Percentiles rank a stretch among this genome's conserved stretches.
Evolutionary conservation across 1,140 invertebrate genomes (phyloP).

Genomic region (Eupristina koningsbergeri): DNA sequence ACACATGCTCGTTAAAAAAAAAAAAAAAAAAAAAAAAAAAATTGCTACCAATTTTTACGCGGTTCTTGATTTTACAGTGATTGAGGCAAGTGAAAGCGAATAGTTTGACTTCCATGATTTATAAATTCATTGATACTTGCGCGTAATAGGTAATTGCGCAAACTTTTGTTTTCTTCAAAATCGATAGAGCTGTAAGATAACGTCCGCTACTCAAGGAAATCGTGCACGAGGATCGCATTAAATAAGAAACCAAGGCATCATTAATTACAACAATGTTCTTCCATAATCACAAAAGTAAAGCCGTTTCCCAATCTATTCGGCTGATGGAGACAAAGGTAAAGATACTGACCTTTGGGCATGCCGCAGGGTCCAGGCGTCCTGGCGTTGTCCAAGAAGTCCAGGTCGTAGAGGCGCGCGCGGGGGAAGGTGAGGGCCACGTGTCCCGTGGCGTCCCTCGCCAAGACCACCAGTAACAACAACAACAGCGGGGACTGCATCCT

Average conservation of each 20-base stretch:
- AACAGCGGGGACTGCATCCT: not conserved
- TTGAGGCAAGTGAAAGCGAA: slow-evolving; percentile 2
- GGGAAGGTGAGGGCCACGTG: slow-evolving; percentile 92
- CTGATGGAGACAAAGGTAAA: too few species aligned
- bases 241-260: too few species aligned
- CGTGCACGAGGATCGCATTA: too few species aligned
- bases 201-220: too few species aligned
- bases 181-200: too few species aligned
- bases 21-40: too few species aligned
- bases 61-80: not conserved
- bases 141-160: not conserved
- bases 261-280: too few species aligned
- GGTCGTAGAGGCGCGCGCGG: slow-evolving; percentile 86
- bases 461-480: not conserved
- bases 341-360: slow-evolving; percentile 90
- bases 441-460: not conserved
- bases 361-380: slow-evolving; percentile 93
- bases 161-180: not conserved
- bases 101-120: too few species aligned
- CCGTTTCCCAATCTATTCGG: too few species aligned
- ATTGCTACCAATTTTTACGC: too few species aligned
- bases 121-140: not conserved
- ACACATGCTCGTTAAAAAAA: too few species aligned
- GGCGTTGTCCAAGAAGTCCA: slow-evolving; percentile 95
- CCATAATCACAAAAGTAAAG: too few species aligned